Conservation (phyloP, 2,888 invertebrate genomes). For the Pardosa pseudoannulata region DNA sequence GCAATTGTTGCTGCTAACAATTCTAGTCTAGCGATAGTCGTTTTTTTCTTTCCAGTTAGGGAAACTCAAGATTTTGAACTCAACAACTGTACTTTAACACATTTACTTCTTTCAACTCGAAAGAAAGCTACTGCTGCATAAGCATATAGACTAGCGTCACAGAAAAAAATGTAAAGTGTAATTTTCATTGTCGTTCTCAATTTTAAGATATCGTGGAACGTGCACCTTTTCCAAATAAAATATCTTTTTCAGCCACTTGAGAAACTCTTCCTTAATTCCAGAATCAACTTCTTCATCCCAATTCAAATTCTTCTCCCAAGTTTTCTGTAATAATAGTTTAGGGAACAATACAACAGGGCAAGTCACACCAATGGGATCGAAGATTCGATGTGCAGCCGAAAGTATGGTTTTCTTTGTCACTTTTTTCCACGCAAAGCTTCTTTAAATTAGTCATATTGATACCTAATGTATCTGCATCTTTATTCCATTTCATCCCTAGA, state of each 20-base stretch:
- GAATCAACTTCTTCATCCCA: background rate
- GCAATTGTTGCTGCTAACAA: background rate
- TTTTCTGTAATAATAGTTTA: conserved; percentile 1
- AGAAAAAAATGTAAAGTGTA: background rate
- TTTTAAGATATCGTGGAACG: background rate
- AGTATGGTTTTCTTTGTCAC: background rate
- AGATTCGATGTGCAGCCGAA: conserved; percentile 1
- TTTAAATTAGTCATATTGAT: too few species aligned
- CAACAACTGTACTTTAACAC: background rate
- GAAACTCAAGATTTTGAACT: background rate
- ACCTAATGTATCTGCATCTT: too few species aligned
- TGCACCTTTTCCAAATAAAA: background rate
- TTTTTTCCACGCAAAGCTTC: background rate
- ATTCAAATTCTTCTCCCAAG: background rate
- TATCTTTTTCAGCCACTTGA: background rate
- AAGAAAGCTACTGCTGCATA: background rate
- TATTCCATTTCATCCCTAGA: too few species aligned
- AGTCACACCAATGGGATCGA: conserved; percentile 15
- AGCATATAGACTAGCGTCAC: background rate
- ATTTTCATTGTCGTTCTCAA: background rate
- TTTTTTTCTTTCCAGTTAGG: too few species aligned
- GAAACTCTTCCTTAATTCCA: conserved; percentile 3
- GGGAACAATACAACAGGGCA: background rate
- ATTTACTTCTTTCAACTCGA: background rate
- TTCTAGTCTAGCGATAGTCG: background rate